A percentile compares a stretch with the other conserved stretches of the same genome.
Conservation (phyloP, 2,113 vertebrate species). For the Hassar affinis region DNA sequence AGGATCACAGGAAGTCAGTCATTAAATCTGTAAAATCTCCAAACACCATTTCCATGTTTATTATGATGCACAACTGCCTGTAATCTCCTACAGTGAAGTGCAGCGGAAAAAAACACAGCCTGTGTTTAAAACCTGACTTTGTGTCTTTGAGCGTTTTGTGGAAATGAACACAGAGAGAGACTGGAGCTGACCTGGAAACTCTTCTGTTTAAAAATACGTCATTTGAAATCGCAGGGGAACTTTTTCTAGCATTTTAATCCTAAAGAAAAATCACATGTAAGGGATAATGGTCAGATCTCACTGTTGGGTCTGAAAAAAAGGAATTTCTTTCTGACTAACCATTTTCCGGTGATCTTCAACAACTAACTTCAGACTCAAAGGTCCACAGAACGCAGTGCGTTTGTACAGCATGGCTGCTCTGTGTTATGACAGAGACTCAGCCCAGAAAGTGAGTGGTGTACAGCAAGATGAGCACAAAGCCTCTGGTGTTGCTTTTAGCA, state of each 20-base stretch:
- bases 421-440: neutral
- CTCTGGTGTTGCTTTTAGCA: too few relatives aligned
- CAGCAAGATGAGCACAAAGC: too few relatives aligned
- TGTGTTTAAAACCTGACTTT: neutral
- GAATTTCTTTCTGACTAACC: neutral
- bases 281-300: too few relatives aligned
- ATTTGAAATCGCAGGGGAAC: neutral
- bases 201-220: neutral
- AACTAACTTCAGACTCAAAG: neutral
- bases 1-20: neutral
- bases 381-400: neutral
- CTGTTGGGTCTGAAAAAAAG: too few relatives aligned
- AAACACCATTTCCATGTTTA: neutral
- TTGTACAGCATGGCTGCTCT: too few relatives aligned
- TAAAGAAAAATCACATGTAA: neutral
- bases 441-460: too few relatives aligned
- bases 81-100: neutral
- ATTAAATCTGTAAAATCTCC: neutral
- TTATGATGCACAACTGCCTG: neutral
- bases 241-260: neutral
- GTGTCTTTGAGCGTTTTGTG: neutral
- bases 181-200: neutral
- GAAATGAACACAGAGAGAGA: neutral
- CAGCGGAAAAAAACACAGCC: too few relatives aligned
- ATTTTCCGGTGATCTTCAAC: neutral